Base-by-base conservation (phyloP, 2,888 invertebrate species). In the Drosophila paranaensis region DNA sequence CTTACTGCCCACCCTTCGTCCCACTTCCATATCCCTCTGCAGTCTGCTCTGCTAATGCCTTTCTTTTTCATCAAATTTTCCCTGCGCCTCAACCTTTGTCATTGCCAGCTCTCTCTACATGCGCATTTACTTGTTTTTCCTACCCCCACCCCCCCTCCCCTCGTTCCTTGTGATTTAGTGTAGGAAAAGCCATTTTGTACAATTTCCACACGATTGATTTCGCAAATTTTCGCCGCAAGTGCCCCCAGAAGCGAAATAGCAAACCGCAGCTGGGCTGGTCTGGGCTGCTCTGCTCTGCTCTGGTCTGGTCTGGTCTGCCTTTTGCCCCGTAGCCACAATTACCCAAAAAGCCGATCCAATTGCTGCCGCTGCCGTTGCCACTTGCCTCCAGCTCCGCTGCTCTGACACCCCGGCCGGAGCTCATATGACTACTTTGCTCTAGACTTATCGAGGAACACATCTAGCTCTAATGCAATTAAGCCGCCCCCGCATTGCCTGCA, bases 131-230 rank as follows among this genome's bases (percentile, higher is more conserved):
- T 48, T 48, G 48, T n/a, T 14, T 53, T 8, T 54, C 46, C 27
- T 20, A 20, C 46, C 66, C 58, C 51, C 62, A 9, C 57, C 25
- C 66, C 60, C 54, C 45, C 30, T 2, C 20, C 20, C 20, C 20
- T 20, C 20, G 20, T 64, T 13, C 57, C 27, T 39, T 48, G 68
- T 78, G 84, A 88, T 81, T 89, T 89, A 82, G 81, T 62, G 74
- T 72, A 71, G 70, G 77, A 69, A 87, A 89, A 89, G 85, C 89
- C 82, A 85, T 85, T 85, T 84, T 77, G 85, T 84, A 80, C 89
- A 85, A 89, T 88, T 86, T 86, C 85, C 88, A 89, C 78, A 80
- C 85, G 89, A 86, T 86, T 86, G 89, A 86, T 84, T 89, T 89
- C 82, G 88, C 85, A 86, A 89, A 87, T 87, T 87, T 77, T 88